phyloP scores from a whole-genome alignment of 2,797 vertebrate genomes.

The Poeciliopsis infans region DNA sequence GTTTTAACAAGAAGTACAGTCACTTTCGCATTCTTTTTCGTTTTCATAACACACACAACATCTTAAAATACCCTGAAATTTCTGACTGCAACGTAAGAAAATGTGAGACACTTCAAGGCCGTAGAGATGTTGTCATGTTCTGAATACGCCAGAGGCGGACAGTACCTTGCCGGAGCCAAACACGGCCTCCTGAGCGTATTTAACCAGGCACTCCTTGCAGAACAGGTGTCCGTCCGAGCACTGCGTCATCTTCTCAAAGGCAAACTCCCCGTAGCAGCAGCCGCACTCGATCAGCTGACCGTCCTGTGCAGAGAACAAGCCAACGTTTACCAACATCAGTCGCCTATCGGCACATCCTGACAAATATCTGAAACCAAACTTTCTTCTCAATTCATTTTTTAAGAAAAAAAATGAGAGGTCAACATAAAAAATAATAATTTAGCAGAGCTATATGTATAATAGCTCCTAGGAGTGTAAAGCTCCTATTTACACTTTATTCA shows the following conservation, averaged over 20 bases:
- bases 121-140: neutral
- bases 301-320: conserved; percentile 77
- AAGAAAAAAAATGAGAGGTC: neutral
- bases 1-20: neutral
- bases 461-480: neutral
- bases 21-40: neutral
- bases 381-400: neutral
- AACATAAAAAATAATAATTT: neutral
- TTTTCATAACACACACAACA: neutral
- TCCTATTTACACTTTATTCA: neutral
- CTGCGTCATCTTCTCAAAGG: conserved; percentile 96
- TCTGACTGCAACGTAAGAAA: neutral
- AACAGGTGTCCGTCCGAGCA: conserved; percentile 96
- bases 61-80: neutral
- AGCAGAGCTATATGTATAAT: neutral
- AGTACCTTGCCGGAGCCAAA: conserved; percentile 94
- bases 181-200: conserved; percentile 96
- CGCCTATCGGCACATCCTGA: neutral
- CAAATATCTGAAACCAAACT: neutral
- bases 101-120: neutral
- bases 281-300: conserved; percentile 98
- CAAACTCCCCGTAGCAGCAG: conserved; percentile 95
- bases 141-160: conserved; percentile 4
- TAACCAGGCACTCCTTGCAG: conserved; percentile 98
- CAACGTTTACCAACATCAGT: neutral